Base-by-base conservation (phyloP, 2,113 vertebrate species). In the Ranitomeya variabilis region DNA sequence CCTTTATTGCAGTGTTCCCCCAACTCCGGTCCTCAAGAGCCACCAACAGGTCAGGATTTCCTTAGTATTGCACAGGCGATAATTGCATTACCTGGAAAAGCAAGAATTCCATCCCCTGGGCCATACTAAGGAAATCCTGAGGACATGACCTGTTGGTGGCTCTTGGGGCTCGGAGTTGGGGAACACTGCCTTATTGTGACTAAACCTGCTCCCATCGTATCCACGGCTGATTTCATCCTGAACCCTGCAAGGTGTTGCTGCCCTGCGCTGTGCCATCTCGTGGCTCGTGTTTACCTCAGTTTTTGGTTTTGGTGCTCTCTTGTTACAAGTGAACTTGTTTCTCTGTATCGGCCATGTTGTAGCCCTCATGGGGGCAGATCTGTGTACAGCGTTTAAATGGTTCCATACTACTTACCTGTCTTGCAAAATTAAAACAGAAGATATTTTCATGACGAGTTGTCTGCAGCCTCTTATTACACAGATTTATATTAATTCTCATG, bases 371-470 rank as follows among this genome's bases (percentile, higher is more conserved):
- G 85, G 85, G 89, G 67, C 79, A 60, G 59, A 83, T 86, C 55
- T 81, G 73, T 83, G 89, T 86, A 86, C 89, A 74, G 67, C 80
- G 51, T 90, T 90, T 84, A 71, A 86, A 79, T 90, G 80, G 86
- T 71, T 89, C 78, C 88, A 88, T 89, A 45, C 83, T 90, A 90
- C 84, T 88, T 82, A 81, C 89, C 90, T 90, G 89, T 90, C 90
- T 90, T 90, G 90, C 89, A 83, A 89, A 90, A 90, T 90, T 79
- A 90, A 90, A 31, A 88, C 57, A 88, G 84, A 90, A 90, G 73
- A 77, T 90, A 90, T 90, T 90, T 90, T 90, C 89, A 83, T 90
- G 86, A 89, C 23, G 4, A 52, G 57, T 15, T 37, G 80, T 37
- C 73, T 66, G 71, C 21, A 6, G 80, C 15, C 45, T 57, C 69